Evolutionary conservation across 2,888 invertebrate species (phyloP), one percentile per base, ranked within the genome.

Genomic region (Diadromus collaris): DNA sequence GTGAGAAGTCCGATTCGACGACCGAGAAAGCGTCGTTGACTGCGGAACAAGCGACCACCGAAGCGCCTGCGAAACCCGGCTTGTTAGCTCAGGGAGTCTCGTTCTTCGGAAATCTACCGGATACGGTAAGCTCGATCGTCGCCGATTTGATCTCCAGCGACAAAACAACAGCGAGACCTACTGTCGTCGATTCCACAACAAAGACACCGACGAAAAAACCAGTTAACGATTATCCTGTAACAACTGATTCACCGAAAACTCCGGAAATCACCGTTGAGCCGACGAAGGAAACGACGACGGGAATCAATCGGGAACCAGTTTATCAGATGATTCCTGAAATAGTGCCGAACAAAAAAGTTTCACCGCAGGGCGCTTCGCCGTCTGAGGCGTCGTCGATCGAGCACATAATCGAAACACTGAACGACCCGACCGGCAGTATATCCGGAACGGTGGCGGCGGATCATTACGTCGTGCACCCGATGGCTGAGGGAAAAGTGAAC

Each of bases 321-420:
- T 78, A 74, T 56, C 72, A 80, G 46, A 76, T 69, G 16, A 38
- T 82, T 27, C 82, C 83, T n/a, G 80, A 83, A 46, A 77, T 82
- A 16, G 75, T 77, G 32, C 82, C 83, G 7, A 69, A 78, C 29
- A 76, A 76, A 27, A 77, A 75, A 19, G 60, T 54, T 19, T 69
- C 54, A 41, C 21, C 51, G 65, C 74, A 81, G 16, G 70, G 65
- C 29, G 19, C 78, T n/a, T 73, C 78, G 16, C 58, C 67, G 1
- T 73, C 83, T 2, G 83, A 82, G 44, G 70, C 67, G 38, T 76
- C 77, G 13, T 75, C 81, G 61, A 76, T 83, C 34, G 79, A 84
- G 68, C 65, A 85, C 56, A 78, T 83, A 54, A 77, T 83, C 46
- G 78, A 78, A 51, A 68, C 86, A 7, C 69, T 83, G 46, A 82